Base-by-base conservation (phyloP, 2,113 vertebrate genomes). In the Verasper variegatus region DNA sequence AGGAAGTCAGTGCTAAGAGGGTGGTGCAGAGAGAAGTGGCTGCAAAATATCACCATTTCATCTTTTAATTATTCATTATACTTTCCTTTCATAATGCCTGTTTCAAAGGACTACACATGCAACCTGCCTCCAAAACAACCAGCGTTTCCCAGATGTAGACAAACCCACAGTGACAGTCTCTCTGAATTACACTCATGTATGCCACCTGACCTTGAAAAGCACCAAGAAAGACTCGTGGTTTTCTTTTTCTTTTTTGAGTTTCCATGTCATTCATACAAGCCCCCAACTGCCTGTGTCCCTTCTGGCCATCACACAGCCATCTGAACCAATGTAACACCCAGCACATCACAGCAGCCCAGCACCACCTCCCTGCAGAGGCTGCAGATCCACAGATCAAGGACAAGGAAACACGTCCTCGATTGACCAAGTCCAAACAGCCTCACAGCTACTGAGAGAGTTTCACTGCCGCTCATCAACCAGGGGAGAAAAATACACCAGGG, bases 181-280 rank as follows among this genome's bases (percentile, higher is more conserved):
- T 74, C 54, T 74, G 71, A 56, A 85, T 75, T 54, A 55, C 31
- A 80, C 5, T 88, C 81, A 75, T 70, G 17, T 70, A 40, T 65
- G 69, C 77, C 54, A 65, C 35, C 67, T 82, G 88, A 82, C 78
- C 71, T 86, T 78, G 78, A 79, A 68, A 68, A 84, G 60, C 71
- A 78, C 66, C 35, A 26, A 60, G 71, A 80, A 31, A 57, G 21
- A 60, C 51, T 67, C 1, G 2, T 31, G 35, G 40, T 42, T 42
- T 42, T 42, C 9, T 40, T 40, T 40, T 18, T 4, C 4, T 70
- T 78, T 58, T 74, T 75, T 69, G 20, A 49, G 42, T 54, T 82
- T 74, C 51, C 12, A 24, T 76, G 73, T 77, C 49, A 57, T 73
- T 82, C 56, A 80, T 52, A 78, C 57, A 76, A 68, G 68, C 76